These are phyloP conservation scores for Zhengitettix transpicula DNA, from an alignment of 2,888 invertebrate species.

Conservation along the genomic window DNA sequence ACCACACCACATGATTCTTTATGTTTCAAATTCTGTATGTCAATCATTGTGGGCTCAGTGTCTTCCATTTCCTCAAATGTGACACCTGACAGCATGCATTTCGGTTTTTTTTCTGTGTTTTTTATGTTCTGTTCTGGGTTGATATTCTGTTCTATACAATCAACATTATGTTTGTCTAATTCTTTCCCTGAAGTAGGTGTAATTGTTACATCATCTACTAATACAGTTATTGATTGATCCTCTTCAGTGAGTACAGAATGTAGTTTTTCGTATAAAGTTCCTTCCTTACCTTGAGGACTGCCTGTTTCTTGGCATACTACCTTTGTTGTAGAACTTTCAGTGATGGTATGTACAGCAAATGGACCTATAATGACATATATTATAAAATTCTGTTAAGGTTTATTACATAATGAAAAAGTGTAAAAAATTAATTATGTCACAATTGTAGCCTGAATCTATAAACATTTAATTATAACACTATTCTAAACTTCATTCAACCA, in stretches of 20 bases:
- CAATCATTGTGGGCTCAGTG: neutral
- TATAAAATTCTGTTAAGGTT: too few species aligned
- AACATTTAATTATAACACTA: too few species aligned
- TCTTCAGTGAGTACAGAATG: neutral
- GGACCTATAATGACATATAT: conserved; percentile 34
- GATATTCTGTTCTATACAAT: neutral
- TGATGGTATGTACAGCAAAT: conserved; percentile 46
- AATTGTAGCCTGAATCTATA: too few species aligned
- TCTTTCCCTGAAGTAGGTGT: neutral
- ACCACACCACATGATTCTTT: conserved; percentile 23
- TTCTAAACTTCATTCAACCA: too few species aligned
- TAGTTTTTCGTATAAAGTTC: neutral
- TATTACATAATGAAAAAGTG: too few species aligned
- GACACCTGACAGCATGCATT: neutral
- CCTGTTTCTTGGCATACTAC: conserved; percentile 35
- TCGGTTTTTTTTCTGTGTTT: neutral
- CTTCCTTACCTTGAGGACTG: neutral
- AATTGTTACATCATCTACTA: neutral
- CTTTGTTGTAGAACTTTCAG: conserved; percentile 44
- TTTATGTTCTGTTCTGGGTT: neutral
- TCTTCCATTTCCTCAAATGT: conserved; percentile 8
- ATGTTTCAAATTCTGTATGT: neutral
- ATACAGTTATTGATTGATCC: neutral
- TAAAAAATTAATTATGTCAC: too few species aligned
- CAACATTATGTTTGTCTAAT: neutral